A percentile compares a stretch with the other conserved stretches of the same genome.
Evolutionary conservation across 92 coral and sea anemone genomes (phyloP).

Genomic region (Nematostella vectensis): DNA sequence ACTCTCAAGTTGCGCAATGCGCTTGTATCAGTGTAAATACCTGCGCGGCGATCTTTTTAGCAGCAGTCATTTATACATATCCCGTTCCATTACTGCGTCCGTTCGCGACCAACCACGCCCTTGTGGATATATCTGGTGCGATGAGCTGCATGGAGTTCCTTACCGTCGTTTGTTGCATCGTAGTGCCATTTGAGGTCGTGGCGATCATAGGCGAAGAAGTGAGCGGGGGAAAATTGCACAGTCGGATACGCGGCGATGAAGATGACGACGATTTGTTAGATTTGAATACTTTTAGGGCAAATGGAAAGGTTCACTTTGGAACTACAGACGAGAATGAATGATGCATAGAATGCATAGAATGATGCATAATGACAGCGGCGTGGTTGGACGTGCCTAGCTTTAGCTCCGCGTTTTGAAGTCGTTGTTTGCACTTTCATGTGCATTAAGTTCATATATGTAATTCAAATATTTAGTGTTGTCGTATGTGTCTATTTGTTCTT

Average conservation of each 20-base stretch:
- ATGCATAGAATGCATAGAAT: too few species aligned
- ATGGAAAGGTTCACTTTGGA: too few species aligned
- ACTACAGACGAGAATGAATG: too few species aligned
- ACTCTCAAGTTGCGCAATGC: neutral
- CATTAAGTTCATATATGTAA: too few species aligned
- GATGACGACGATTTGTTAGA: slow-evolving; percentile 2
- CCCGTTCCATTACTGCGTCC: slow-evolving; percentile 3
- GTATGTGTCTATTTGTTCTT: too few species aligned
- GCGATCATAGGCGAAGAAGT: slow-evolving; percentile 12
- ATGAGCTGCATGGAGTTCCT: slow-evolving; percentile 6
- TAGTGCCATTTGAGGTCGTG: slow-evolving; percentile 14
- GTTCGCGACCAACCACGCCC: neutral
- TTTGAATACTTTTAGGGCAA: too few species aligned
- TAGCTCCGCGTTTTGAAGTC: too few species aligned
- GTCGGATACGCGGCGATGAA: neutral
- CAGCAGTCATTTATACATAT: slow-evolving; percentile 1
- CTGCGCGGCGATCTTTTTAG: slow-evolving; percentile 3
- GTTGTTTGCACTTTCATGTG: too few species aligned
- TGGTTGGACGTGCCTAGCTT: too few species aligned
- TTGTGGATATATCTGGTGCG: slow-evolving; percentile 5
- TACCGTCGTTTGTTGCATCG: slow-evolving; percentile 17
- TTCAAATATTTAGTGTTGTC: too few species aligned
- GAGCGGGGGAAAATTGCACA: neutral
- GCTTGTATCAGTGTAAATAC: neutral
- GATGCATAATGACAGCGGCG: too few species aligned